Conservation (phyloP, 2,888 invertebrate genomes). For the Cantharis flavilabris region DNA sequence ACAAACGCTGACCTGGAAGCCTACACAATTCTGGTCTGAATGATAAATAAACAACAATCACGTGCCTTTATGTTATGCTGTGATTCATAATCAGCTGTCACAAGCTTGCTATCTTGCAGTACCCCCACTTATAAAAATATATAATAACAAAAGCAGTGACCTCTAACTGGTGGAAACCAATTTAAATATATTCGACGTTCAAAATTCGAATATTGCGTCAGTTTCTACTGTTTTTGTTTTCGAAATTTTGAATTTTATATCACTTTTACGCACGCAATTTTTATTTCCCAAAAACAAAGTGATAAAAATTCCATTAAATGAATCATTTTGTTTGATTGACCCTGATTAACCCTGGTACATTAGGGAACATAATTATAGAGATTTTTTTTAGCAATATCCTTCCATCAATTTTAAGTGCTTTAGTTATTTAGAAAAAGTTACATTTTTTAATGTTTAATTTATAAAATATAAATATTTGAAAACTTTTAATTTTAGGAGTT, state of each 20-base stretch:
- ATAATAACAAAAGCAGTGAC: neutral
- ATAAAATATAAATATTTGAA: too few relatives aligned
- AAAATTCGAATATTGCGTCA: neutral
- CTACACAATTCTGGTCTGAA: neutral
- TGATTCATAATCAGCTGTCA: neutral
- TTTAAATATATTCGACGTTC: neutral
- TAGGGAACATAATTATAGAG: too few relatives aligned
- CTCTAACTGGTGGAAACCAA: neutral
- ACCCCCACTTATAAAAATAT: neutral
- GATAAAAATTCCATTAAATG: neutral
- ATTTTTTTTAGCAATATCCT: too few relatives aligned
- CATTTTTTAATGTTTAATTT: too few relatives aligned
- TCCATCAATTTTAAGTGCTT: too few relatives aligned
- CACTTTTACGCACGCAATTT: neutral
- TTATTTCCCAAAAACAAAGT: neutral
- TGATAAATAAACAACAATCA: neutral
- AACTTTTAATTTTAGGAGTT: too few relatives aligned
- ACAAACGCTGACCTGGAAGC: neutral
- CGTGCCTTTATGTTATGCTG: neutral
- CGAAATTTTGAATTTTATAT: neutral
- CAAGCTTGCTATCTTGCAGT: neutral
- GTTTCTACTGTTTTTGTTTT: neutral
- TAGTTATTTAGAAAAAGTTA: too few relatives aligned
- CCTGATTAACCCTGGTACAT: too few relatives aligned
- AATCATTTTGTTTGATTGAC: neutral